A percentile compares a stretch with the other conserved stretches of the same genome.
These are phyloP conservation scores for Dipus sagitta DNA, from an alignment of 2,797 vertebrate species.

Conservation along the genomic window DNA sequence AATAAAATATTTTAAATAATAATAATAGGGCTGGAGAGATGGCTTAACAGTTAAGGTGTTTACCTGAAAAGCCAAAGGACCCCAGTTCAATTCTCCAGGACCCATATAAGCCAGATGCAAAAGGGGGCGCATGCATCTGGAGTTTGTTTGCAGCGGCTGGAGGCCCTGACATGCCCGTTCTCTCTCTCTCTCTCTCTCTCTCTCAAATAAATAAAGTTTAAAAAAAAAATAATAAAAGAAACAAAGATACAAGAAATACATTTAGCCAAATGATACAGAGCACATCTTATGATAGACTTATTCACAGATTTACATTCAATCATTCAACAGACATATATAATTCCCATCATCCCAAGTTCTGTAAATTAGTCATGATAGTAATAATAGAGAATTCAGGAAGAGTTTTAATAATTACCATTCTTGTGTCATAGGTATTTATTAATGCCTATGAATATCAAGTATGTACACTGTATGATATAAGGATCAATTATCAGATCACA, in stretches of 20 bases:
- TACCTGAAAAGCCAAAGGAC: too few relatives aligned
- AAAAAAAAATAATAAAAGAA: too few relatives aligned
- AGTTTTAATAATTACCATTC: slow-evolving; percentile 53
- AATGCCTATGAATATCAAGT: slow-evolving; percentile 38
- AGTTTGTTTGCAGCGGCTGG: too few relatives aligned
- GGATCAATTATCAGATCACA: neutral
- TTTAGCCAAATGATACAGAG: slow-evolving; percentile 9
- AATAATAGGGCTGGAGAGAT: too few relatives aligned
- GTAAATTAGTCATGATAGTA: neutral
- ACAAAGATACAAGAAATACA: slow-evolving; percentile 2
- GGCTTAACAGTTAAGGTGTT: too few relatives aligned
- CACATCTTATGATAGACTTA: slow-evolving; percentile 16
- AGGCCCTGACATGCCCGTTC: too few relatives aligned
- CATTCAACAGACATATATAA: neutral
- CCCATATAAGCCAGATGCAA: too few relatives aligned
- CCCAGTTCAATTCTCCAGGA: too few relatives aligned
- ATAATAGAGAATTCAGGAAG: slow-evolving; percentile 26
- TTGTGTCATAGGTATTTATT: neutral
- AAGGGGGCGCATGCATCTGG: too few relatives aligned
- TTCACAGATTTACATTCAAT: slow-evolving; percentile 39
- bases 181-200: too few relatives aligned
- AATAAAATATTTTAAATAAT: too few relatives aligned
- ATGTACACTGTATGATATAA: neutral
- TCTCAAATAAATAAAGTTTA: too few relatives aligned
- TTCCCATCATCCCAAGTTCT: slow-evolving; percentile 8